These are phyloP conservation scores for Hoplodrina ambigua DNA, from an alignment of 2,888 invertebrate species.

Conservation along the genomic window DNA sequence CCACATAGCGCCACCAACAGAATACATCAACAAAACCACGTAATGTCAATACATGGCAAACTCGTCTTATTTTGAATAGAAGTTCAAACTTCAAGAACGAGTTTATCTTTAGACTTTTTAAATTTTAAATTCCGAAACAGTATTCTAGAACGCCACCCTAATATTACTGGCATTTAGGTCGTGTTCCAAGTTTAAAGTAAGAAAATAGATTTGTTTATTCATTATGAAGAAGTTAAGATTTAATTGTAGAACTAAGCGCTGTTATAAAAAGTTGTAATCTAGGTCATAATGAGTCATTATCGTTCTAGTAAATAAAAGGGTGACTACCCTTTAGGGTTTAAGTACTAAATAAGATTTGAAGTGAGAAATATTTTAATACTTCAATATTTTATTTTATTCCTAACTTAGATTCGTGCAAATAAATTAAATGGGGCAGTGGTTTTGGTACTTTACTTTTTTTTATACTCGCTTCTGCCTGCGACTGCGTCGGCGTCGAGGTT, in stretches of 20 bases:
- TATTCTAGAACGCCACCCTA: not conserved
- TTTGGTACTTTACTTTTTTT: no score
- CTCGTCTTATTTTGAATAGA: no score
- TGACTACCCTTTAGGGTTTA: not conserved
- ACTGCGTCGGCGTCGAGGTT: no score
- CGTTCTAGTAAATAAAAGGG: constrained; percentile 9
- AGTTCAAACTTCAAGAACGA: not conserved
- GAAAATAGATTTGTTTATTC: constrained; percentile 18
- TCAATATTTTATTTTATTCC: not conserved
- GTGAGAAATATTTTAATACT: not conserved
- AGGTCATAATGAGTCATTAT: not conserved
- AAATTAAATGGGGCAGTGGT: no score
- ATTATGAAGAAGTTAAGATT: constrained; percentile 1
- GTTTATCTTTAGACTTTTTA: not conserved
- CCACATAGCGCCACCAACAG: no score
- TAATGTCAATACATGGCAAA: no score
- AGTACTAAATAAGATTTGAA: not conserved
- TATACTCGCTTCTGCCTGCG: no score
- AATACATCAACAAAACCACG: no score
- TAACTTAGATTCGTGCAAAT: no score
- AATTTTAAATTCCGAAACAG: not conserved
- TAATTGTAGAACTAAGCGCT: constrained; percentile 2
- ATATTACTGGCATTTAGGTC: not conserved
- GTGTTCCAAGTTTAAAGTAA: not conserved
- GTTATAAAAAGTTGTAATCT: constrained; percentile 7